These are phyloP conservation scores for Ametastegia equiseti DNA, from an alignment of 2,888 invertebrate genomes.

Conservation along the genomic window DNA sequence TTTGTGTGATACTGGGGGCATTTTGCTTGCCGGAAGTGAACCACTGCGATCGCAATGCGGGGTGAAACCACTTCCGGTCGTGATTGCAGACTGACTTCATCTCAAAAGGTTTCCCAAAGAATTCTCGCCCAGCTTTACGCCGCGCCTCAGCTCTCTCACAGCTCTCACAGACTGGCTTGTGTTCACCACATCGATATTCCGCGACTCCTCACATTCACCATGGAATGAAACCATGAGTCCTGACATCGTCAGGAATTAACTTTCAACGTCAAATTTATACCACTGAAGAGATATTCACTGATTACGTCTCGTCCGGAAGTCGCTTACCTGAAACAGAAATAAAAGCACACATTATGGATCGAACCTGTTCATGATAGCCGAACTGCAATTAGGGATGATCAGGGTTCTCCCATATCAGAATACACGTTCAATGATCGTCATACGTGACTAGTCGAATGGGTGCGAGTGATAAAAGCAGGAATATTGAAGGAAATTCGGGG, in stretches of 20 bases:
- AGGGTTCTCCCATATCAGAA: neutral
- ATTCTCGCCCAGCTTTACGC: conserved; percentile 15
- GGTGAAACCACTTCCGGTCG: conserved; percentile 33
- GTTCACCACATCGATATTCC: neutral
- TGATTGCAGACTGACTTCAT: conserved; percentile 35
- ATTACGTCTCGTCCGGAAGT: neutral
- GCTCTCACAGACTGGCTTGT: neutral
- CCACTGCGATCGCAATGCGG: conserved; percentile 34
- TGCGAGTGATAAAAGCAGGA: neutral
- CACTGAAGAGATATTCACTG: neutral
- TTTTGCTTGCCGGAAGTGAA: conserved; percentile 36
- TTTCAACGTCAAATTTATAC: neutral
- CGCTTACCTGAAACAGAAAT: conserved; percentile 39
- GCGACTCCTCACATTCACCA: neutral
- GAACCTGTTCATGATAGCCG: no score
- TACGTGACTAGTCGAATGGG: neutral
- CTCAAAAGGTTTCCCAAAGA: conserved; percentile 36
- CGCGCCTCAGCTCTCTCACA: no score
- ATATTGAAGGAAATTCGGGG: neutral
- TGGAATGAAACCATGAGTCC: neutral
- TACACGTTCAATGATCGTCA: neutral
- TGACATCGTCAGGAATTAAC: neutral
- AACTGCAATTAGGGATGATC: neutral
- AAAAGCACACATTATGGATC: neutral
- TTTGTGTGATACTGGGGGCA: neutral